Conservation (phyloP, 2,888 invertebrate genomes). For the Mythimna vitellina region DNA sequence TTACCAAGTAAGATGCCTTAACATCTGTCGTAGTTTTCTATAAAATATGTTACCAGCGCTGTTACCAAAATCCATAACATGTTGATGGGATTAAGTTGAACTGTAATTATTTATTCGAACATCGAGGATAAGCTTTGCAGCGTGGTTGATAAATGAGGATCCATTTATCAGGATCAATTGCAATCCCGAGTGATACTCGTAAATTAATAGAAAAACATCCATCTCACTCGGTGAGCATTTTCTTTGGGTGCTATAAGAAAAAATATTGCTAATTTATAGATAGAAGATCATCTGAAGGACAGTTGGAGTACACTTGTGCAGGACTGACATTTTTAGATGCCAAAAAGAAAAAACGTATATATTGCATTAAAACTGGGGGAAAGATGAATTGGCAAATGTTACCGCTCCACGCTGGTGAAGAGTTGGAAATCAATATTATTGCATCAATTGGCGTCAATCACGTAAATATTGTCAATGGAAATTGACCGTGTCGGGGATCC, state of each 20-base stretch:
- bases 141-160: conserved; percentile 29
- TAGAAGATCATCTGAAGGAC: too few species aligned
- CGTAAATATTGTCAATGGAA: too few species aligned
- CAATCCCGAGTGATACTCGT: conserved; percentile 24
- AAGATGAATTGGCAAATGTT: neutral
- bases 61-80: neutral
- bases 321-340: too few species aligned
- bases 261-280: neutral
- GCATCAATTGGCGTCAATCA: too few species aligned
- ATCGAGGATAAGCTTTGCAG: conserved; percentile 5
- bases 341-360: too few species aligned
- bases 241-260: conserved; percentile 6
- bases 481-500: neutral
- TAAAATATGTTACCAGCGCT: neutral
- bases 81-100: neutral
- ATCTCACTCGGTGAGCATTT: conserved; percentile 17
- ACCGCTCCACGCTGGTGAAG: neutral
- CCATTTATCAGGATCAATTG: conserved; percentile 48
- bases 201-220: conserved; percentile 30
- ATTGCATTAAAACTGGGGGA: neutral
- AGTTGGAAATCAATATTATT: neutral
- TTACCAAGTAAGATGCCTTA: too few species aligned
- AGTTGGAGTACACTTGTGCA: neutral
- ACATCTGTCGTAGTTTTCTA: neutral
- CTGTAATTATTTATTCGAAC: conserved; percentile 35